These are phyloP conservation scores for Sinocyclocheilus maitianheensis DNA, from an alignment of 2,113 vertebrate species.

Conservation along the genomic window DNA sequence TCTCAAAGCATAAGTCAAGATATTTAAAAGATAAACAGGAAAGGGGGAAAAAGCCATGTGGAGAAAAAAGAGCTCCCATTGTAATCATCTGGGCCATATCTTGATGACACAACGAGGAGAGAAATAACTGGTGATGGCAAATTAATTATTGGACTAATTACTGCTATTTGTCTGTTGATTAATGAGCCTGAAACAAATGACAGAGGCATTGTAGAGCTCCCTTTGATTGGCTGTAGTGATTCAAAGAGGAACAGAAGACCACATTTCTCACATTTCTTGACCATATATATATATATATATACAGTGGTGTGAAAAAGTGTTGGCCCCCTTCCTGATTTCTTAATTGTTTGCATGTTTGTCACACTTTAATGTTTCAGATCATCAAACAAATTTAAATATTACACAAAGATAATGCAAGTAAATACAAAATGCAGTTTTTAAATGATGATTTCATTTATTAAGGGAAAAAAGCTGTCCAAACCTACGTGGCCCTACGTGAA, in stretches of 20 bases:
- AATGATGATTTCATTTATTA: too few species aligned
- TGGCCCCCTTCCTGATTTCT: too few species aligned
- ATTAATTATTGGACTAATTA: slow-evolving; percentile 74
- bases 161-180: slow-evolving; percentile 61
- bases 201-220: slow-evolving; percentile 8
- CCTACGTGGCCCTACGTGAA: too few species aligned
- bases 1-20: slow-evolving; percentile 1
- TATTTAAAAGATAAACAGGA: slow-evolving; percentile 54
- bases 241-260: not conserved
- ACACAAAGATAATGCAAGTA: too few species aligned
- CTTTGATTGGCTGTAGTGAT: slow-evolving; percentile 24
- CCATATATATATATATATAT: too few species aligned
- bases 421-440: too few species aligned
- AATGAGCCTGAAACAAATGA: slow-evolving; percentile 56
- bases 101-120: slow-evolving; percentile 31
- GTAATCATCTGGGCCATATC: slow-evolving; percentile 63
- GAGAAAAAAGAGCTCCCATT: slow-evolving; percentile 66
- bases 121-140: slow-evolving; percentile 58
- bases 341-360: too few species aligned
- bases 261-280: not conserved
- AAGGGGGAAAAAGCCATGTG: slow-evolving; percentile 50
- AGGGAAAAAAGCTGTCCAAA: too few species aligned
- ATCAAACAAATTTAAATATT: too few species aligned
- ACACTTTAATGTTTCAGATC: too few species aligned
- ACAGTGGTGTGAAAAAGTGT: too few species aligned